Evolutionary conservation across 2,797 vertebrate species (phyloP).

Genomic region (Myioborus miniatus): DNA sequence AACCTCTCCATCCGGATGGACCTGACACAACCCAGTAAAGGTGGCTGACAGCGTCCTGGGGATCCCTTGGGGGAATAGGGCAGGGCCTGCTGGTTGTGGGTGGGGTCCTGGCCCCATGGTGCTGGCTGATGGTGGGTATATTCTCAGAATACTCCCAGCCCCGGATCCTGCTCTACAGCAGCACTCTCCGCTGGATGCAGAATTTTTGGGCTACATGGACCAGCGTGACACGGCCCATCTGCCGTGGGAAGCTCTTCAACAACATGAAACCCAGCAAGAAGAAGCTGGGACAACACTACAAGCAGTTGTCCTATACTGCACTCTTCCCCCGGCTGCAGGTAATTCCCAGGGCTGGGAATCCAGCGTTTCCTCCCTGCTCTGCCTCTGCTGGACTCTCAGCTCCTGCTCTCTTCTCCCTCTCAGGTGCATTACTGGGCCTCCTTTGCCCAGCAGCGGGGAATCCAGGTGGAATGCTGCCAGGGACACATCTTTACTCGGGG

Average conservation of each 20-base stretch:
- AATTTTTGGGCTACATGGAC: constrained; percentile 99
- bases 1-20: constrained; percentile 97
- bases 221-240: constrained; percentile 92
- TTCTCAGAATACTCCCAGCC: constrained; percentile 86
- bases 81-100: neutral
- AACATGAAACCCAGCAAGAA: constrained; percentile 91
- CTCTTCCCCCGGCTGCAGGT: constrained; percentile 94
- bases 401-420: neutral
- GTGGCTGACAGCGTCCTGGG: constrained; percentile 54
- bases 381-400: neutral
- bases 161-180: constrained; percentile 94
- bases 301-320: constrained; percentile 94
- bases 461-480: constrained; percentile 93
- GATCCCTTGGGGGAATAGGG: neutral
- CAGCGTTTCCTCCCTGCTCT: fast-evolving
- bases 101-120: neutral
- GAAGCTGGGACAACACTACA: constrained; percentile 97
- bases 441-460: constrained; percentile 94
- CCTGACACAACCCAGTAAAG: constrained; percentile 84
- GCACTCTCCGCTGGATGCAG: constrained; percentile 99
- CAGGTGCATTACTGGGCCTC: constrained; percentile 99
- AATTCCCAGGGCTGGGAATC: neutral
- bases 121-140: neutral
- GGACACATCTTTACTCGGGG: constrained; percentile 95
- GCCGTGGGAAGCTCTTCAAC: constrained; percentile 94